Percentiles rank a stretch among this genome's conserved stretches.
These are phyloP conservation scores for Chaetodon trifasciatus DNA, from an alignment of 2,797 vertebrate genomes.

Conservation along the genomic window DNA sequence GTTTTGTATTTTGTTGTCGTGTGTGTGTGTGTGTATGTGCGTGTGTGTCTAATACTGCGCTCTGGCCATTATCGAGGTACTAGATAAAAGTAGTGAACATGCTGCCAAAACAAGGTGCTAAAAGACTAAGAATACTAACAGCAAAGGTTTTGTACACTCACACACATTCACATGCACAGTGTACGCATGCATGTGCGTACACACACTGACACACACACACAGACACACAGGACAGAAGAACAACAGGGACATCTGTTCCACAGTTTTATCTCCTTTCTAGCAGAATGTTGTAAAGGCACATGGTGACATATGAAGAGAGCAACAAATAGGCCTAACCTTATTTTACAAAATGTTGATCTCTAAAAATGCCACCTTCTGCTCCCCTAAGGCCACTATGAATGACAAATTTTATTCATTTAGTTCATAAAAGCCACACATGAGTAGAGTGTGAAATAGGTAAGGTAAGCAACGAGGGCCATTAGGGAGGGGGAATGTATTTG, in stretches of 20 bases:
- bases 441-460: slow-evolving; percentile 46
- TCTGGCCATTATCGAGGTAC: slow-evolving; percentile 73
- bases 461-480: slow-evolving; percentile 47
- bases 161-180: slow-evolving; percentile 29
- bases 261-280: slow-evolving; percentile 66
- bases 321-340: slow-evolving; percentile 46
- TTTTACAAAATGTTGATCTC: slow-evolving; percentile 51
- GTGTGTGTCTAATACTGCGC: slow-evolving; percentile 53
- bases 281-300: slow-evolving; percentile 52
- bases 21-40: slow-evolving; percentile 12
- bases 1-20: slow-evolving; percentile 15
- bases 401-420: slow-evolving; percentile 57
- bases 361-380: slow-evolving; percentile 48
- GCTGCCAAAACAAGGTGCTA: slow-evolving; percentile 82
- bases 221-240: slow-evolving; percentile 58
- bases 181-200: slow-evolving; percentile 15
- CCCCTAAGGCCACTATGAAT: slow-evolving; percentile 38
- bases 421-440: slow-evolving; percentile 60
- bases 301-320: slow-evolving; percentile 56
- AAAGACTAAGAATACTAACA: slow-evolving; percentile 75
- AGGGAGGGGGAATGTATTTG: slow-evolving; percentile 32
- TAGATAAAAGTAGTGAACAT: slow-evolving; percentile 77
- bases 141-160: slow-evolving; percentile 46
- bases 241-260: slow-evolving; percentile 72
- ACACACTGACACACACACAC: slow-evolving; percentile 16